Conservation (phyloP, 2,113 vertebrate species). For the Porphyrio hochstetteri region DNA sequence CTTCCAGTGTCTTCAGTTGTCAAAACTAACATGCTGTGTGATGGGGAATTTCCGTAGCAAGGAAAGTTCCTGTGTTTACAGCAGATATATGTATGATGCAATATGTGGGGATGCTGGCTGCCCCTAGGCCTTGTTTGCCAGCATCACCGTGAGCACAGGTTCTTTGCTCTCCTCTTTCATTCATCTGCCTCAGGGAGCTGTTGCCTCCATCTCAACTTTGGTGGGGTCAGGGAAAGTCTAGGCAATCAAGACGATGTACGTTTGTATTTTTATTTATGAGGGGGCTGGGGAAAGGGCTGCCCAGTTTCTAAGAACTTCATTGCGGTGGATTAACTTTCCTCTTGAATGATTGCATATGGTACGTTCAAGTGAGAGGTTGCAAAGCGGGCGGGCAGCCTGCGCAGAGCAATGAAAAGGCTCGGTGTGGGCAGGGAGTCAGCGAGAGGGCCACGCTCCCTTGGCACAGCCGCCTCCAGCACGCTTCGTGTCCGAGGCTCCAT, state of each 20-base stretch:
- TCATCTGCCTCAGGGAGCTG: not conserved
- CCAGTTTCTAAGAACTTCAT: not conserved
- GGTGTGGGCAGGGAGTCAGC: not conserved
- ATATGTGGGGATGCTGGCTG: fast-evolving
- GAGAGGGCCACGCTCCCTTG: fast-evolving
- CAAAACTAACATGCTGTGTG: not conserved
- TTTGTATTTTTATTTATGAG: not conserved
- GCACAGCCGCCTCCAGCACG: fast-evolving
- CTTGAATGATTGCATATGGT: not conserved
- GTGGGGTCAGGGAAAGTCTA: not conserved
- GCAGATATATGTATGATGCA: not conserved
- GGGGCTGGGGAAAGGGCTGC: not conserved
- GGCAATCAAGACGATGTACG: fast-evolving
- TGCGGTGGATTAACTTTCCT: not conserved
- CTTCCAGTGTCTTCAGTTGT: not conserved
- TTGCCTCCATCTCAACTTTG: not conserved
- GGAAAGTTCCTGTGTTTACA: not conserved
- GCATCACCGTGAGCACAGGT: fast-evolving
- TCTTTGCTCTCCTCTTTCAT: fast-evolving
- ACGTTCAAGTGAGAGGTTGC: not conserved
- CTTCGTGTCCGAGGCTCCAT: fast-evolving
- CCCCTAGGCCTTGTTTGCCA: not conserved
- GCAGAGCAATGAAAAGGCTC: not conserved
- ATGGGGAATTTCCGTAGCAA: not conserved
- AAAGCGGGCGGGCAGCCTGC: fast-evolving